These are phyloP conservation scores for Carabus problematicus DNA, from an alignment of 2,888 invertebrate genomes.

Conservation along the genomic window DNA sequence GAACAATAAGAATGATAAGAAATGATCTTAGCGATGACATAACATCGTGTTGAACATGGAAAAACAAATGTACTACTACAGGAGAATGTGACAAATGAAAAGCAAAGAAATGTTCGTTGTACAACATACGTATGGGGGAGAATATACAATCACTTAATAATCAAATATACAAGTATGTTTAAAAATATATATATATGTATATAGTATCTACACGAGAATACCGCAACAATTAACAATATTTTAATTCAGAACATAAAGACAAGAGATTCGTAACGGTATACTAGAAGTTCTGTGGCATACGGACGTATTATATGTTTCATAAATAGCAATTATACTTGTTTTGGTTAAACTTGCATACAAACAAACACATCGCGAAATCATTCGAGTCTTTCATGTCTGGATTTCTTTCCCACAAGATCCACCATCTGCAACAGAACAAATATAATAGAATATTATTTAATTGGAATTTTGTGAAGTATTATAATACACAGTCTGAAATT, in stretches of 20 bases:
- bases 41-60: too few species aligned
- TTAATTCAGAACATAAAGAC: not conserved
- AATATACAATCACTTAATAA: conserved; percentile 34
- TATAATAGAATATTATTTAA: too few species aligned
- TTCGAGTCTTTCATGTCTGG: too few species aligned
- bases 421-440: too few species aligned
- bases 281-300: not conserved
- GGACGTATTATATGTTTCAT: conserved; percentile 6
- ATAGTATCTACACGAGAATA: conserved; percentile 41
- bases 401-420: too few species aligned
- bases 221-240: conserved; percentile 18
- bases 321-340: not conserved
- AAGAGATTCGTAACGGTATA: not conserved
- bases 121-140: conserved; percentile 6
- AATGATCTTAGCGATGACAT: too few species aligned
- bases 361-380: too few species aligned
- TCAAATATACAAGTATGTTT: conserved; percentile 32
- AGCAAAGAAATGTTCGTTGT: conserved; percentile 14
- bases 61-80: not conserved
- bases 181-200: conserved; percentile 20
- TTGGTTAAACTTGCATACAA: too few species aligned
- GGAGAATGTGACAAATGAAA: not conserved
- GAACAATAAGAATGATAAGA: too few species aligned
- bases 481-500: too few species aligned
- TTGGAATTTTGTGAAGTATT: too few species aligned